phyloP scores from a whole-genome alignment of 1,140 invertebrate genomes.

The Drosophila bocqueti region DNA sequence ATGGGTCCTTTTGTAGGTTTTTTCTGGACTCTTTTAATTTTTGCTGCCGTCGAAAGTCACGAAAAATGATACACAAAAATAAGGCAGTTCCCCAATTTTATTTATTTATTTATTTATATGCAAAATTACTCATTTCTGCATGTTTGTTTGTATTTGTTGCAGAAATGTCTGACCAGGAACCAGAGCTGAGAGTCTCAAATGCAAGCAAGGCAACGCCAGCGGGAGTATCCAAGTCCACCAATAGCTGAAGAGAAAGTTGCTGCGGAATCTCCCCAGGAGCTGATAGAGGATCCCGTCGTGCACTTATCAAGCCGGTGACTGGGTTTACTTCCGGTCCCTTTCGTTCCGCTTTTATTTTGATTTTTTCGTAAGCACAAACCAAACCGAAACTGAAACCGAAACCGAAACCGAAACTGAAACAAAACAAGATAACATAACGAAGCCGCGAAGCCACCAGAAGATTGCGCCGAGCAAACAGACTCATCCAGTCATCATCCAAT shows the following conservation, averaged over 20 bases:
- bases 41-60: too few species aligned
- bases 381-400: not conserved
- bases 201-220: constrained; percentile 53
- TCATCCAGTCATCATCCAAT: constrained; percentile 9
- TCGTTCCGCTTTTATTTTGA: not conserved
- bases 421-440: not conserved
- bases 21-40: too few species aligned
- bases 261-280: constrained; percentile 13
- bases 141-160: constrained; percentile 21
- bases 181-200: constrained; percentile 61
- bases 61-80: too few species aligned
- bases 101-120: not conserved
- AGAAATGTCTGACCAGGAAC: constrained; percentile 71
- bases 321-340: constrained; percentile 23
- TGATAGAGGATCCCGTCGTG: constrained; percentile 19
- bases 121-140: not conserved
- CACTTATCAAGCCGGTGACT: constrained; percentile 16
- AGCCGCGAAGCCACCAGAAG: not conserved
- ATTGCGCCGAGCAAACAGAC: constrained; percentile 5
- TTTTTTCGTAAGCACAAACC: constrained; percentile 22
- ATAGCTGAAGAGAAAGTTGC: constrained; percentile 18
- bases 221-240: constrained; percentile 42
- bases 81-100: not conserved
- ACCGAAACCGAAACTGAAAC: not conserved
- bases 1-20: not conserved